These are phyloP conservation scores for Aotus griseimembra DNA, from an alignment of 2,797 vertebrate genomes.

Conservation along the genomic window DNA sequence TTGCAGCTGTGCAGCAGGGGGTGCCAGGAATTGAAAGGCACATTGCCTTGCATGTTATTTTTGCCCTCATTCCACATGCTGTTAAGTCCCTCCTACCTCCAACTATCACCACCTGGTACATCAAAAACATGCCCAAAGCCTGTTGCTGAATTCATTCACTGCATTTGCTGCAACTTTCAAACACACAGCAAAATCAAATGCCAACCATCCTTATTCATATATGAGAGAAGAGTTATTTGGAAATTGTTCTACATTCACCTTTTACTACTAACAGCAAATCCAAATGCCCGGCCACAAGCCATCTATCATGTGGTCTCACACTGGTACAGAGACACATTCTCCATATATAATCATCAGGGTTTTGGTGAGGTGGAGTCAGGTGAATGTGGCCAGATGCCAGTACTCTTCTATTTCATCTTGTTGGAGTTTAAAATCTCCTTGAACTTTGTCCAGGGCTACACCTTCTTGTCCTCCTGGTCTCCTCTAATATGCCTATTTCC, in stretches of 20 bases:
- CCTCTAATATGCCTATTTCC: background rate
- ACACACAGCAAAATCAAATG: constrained; percentile 5
- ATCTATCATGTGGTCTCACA: background rate
- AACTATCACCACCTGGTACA: constrained; percentile 12
- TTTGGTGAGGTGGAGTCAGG: background rate
- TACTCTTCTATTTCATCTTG: constrained; percentile 8
- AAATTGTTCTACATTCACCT: background rate
- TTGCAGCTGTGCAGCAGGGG: constrained; percentile 42
- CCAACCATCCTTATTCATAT: background rate
- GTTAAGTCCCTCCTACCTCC: constrained; percentile 16
- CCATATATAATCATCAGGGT: background rate
- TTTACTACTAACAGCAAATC: constrained; percentile 19
- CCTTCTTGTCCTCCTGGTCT: background rate
- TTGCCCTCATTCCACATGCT: background rate
- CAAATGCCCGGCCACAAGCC: background rate
- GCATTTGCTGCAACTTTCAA: constrained; percentile 20
- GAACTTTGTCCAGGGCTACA: background rate
- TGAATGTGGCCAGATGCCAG: background rate
- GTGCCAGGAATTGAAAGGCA: constrained; percentile 58
- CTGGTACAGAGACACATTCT: background rate
- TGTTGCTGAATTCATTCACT: background rate
- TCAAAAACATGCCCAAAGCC: background rate
- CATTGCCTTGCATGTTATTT: constrained; percentile 2
- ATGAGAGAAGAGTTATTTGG: background rate
- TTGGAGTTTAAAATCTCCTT: background rate